Percentiles rank a stretch among this genome's conserved stretches.
phyloP scores from a whole-genome alignment of 2,113 vertebrate species.

The Desmodus rotundus region DNA sequence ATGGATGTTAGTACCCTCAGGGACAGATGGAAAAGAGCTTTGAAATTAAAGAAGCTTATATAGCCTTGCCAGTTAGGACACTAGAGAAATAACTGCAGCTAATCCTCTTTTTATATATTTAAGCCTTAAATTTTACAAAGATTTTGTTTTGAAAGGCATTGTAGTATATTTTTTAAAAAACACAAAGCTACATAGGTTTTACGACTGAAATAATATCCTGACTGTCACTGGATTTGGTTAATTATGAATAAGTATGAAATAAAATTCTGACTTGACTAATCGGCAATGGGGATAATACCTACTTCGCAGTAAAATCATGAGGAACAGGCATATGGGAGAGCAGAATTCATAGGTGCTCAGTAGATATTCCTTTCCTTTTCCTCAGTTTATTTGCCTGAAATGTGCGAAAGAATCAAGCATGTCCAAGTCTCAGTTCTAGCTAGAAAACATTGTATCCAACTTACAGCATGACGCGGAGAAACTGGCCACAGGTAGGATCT shows the following conservation, averaged over 20 bases:
- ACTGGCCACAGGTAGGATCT: not conserved
- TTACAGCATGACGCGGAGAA: not conserved
- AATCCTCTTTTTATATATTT: slow-evolving; percentile 20
- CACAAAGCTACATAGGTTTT: not conserved
- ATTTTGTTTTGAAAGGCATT: not conserved
- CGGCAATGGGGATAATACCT: not conserved
- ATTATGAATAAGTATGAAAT: not conserved
- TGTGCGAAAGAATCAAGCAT: not conserved
- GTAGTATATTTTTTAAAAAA: not conserved
- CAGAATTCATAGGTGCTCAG: not conserved
- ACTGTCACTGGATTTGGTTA: not conserved
- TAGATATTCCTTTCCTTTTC: not conserved
- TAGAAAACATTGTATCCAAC: not conserved
- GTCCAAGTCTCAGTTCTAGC: not conserved
- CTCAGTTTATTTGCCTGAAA: not conserved
- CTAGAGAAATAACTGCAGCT: not conserved
- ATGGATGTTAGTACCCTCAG: not conserved
- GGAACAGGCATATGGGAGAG: not conserved
- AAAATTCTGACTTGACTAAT: not conserved
- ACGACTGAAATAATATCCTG: not conserved
- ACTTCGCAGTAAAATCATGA: not conserved
- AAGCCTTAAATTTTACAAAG: slow-evolving; percentile 22
- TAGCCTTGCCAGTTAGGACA: not conserved
- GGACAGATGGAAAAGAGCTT: not conserved
- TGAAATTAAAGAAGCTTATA: not conserved